Evolutionary conservation across 2,113 vertebrate species (phyloP), one percentile per base, ranked within the genome.

Genomic region (Silurus glanis): DNA sequence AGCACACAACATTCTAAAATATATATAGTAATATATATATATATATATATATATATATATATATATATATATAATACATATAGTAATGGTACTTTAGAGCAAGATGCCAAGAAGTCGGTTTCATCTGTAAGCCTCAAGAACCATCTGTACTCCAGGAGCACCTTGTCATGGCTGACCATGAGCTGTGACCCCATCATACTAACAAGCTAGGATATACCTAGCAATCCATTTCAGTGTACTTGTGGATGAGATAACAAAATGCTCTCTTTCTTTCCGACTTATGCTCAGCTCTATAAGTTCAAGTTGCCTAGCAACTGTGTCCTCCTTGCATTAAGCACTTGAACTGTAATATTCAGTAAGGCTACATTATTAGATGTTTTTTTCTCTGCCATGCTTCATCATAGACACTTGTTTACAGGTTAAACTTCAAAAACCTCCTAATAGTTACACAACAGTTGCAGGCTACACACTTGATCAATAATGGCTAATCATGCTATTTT

Each of bases 261-360:
- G 13, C 53, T 0, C 10, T 58, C 5, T 59, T 59, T 45, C 8
- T 37, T 53, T 4, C 76, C 25, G 58, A 10, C 55, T 59, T 37
- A 9, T 80, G 25, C 53, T 58, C 55, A 37, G 61, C 19, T 80
- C 78, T 6, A 61, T 80, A 80, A 21, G 28, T 61, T 45, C 14
- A 47, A 2, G 78, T 61, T 80, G 78, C 78, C 56, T 80, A 80
- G 78, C 56, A 80, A 80, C 78, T 61, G 19, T 13, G 5, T 80
- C 37, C 78, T 59, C 78, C 12, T 6, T 17, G 45, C 17, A 79
- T 79, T 56, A 59, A 58, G n/a, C 55, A 59, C 76, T 59, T 80
- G 75, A 28, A 56, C 51, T 80, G n/a, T 59, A 80, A 80, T 61
- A 21, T 45, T 45, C 10, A 61, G 28, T 1, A 61, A 61, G 37